Percentiles rank a stretch among this genome's conserved stretches.
Conservation (phyloP, 2,113 vertebrate species). For the Lepus americanus region DNA sequence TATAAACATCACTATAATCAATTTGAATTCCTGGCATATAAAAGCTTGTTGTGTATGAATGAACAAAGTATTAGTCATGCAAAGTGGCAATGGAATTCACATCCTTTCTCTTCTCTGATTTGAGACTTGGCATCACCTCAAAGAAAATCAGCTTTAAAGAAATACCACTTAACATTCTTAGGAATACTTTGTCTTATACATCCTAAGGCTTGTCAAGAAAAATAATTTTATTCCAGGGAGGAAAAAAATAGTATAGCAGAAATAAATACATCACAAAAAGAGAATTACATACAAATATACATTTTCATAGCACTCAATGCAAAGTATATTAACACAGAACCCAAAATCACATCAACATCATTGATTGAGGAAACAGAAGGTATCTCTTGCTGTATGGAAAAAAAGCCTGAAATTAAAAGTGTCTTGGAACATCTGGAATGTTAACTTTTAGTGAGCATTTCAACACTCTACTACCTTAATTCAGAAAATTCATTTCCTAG, state of each 20-base stretch:
- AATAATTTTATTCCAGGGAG: slow-evolving; percentile 32
- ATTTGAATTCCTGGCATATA: neutral
- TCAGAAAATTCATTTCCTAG: slow-evolving; percentile 83
- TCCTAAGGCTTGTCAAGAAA: slow-evolving; percentile 65
- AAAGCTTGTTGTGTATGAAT: neutral
- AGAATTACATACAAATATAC: slow-evolving; percentile 7
- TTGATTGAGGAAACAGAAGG: slow-evolving; percentile 59
- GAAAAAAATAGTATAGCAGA: slow-evolving; percentile 1
- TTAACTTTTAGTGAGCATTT: slow-evolving; percentile 79
- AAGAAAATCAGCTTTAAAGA: slow-evolving; percentile 50
- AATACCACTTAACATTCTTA: slow-evolving; percentile 31
- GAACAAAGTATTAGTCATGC: neutral
- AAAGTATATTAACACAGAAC: slow-evolving; percentile 35
- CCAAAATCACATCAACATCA: neutral
- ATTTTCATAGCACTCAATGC: neutral
- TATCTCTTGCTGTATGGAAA: neutral
- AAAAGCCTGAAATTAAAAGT: slow-evolving; percentile 18
- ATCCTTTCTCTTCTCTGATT: slow-evolving; percentile 4
- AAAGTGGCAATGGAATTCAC: neutral
- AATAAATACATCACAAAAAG: slow-evolving; percentile 56
- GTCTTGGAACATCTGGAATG: slow-evolving; percentile 72
- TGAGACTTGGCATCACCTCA: slow-evolving; percentile 56
- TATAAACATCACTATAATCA: slow-evolving; percentile 15
- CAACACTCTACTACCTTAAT: slow-evolving; percentile 80
- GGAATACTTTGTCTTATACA: slow-evolving; percentile 49